phyloP scores from a whole-genome alignment of 2,113 vertebrate species.

The Mormyrus lacerda region DNA sequence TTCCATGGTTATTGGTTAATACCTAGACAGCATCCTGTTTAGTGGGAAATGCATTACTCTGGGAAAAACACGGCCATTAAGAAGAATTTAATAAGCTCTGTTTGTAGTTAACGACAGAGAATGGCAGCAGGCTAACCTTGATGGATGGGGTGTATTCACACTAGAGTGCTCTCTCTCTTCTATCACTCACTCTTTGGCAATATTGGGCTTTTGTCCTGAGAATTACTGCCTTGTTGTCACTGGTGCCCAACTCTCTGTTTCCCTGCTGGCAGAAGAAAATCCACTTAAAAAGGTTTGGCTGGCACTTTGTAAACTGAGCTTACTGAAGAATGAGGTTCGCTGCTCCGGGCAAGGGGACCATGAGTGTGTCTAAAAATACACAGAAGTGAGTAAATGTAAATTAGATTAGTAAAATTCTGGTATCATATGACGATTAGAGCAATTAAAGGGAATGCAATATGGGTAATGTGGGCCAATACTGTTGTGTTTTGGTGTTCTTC shows the following conservation, averaged over 20 bases:
- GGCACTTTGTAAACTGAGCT: constrained; percentile 29
- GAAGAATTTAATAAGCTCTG: not conserved
- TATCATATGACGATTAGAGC: not conserved
- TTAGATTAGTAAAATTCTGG: not conserved
- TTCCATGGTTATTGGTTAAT: not conserved
- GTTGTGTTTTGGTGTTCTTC: not conserved
- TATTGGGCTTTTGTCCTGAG: not conserved
- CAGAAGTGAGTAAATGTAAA: not conserved
- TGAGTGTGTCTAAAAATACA: not conserved
- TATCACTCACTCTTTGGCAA: not conserved
- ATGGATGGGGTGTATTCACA: not conserved
- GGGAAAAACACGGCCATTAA: not conserved
- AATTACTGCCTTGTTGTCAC: constrained; percentile 21
- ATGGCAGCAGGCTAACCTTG: not conserved
- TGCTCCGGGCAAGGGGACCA: not conserved
- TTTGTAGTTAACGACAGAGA: not conserved
- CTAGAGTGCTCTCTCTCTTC: too few species aligned
- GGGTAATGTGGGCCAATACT: not conserved
- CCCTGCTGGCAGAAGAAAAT: constrained; percentile 14
- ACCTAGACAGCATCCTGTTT: not conserved
- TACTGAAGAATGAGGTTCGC: constrained; percentile 23
- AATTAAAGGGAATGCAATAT: not conserved
- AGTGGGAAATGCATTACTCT: not conserved
- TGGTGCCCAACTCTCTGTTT: constrained; percentile 28
- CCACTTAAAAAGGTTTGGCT: constrained; percentile 22